Base-by-base conservation (phyloP, 2,113 vertebrate genomes). In the Motacilla alba region DNA sequence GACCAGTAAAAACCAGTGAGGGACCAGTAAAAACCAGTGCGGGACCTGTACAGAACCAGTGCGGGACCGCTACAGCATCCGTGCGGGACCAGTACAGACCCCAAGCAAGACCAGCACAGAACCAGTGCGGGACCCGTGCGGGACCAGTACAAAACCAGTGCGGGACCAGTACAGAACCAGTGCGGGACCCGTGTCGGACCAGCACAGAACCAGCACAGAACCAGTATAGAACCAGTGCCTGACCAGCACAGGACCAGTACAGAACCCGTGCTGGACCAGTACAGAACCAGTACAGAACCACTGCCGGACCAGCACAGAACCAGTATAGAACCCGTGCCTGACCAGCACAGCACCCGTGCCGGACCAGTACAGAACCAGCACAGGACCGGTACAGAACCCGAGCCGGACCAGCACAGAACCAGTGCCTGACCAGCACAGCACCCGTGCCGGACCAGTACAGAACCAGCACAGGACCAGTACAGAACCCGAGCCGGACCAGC, bases 1-100 rank as follows among this genome's bases (percentile, higher is more conserved):
- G 13, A 49, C 47, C 23, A 49, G 47, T 26, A 26, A 26, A 50
- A 5, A 27, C 15, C 49, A 27, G 24, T 15, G 8, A 24, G 4
- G 14, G 7, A 50, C 24, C 43, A 52, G 9, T 28, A 28, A 52
- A 6, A 1, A 43, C 26, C 35, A 22, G 52, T 15, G 2, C 15
- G 1, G 15, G 3, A 21, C 23, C 20, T 3, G 43, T 6, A 2
- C 2, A 2, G 9, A 1, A 16, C 7, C 47, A 4, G 35, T 43
- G 2, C 4, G 0, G 16, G 2, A 4, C 12, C 46, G 22, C 35
- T 18, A 1, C 2, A 1, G 16, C 0, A 3, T 7, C 24, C 9
- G 21, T 6, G 1, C 3, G 5, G 11, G 3, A 16, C 9, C 59
- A 16, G 37, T 18, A 1, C 4, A 2, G 28, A 1, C 2, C 13